Percentiles rank a stretch among this genome's conserved stretches.
Evolutionary conservation across 2,888 invertebrate species (phyloP).

Genomic region (Halictus quadricinctus): DNA sequence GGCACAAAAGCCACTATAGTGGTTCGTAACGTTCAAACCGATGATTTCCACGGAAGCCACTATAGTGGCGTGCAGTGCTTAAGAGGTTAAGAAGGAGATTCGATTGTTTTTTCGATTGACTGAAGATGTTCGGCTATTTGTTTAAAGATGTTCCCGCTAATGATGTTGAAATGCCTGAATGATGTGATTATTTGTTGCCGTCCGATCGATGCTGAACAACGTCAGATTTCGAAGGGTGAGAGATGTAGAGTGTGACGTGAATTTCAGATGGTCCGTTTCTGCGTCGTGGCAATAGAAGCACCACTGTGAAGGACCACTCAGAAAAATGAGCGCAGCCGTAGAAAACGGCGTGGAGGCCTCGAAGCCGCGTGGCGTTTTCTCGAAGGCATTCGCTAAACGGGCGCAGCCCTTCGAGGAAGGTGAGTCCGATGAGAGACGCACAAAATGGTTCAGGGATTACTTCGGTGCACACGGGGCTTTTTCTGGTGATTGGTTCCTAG

Average conservation of each 20-base stretch:
- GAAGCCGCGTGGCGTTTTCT: slow-evolving; percentile 77
- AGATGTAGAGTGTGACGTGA: slow-evolving; percentile 56
- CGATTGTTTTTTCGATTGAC: too few relatives aligned
- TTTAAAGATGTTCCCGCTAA: not conserved
- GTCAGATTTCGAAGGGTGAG: not conserved
- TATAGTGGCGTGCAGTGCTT: too few relatives aligned
- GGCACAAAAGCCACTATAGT: too few relatives aligned
- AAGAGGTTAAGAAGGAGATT: too few relatives aligned
- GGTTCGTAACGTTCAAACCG: too few relatives aligned
- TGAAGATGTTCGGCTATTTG: not conserved
- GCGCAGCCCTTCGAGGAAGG: slow-evolving; percentile 80
- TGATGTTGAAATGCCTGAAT: too few relatives aligned
- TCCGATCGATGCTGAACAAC: not conserved
- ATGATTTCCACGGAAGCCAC: too few relatives aligned
- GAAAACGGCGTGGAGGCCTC: slow-evolving; percentile 76
- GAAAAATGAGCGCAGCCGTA: slow-evolving; percentile 77
- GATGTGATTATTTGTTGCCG: not conserved
- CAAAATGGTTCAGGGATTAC: slow-evolving; percentile 40
- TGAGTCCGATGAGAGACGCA: slow-evolving; percentile 69
- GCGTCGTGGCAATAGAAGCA: slow-evolving; percentile 54
- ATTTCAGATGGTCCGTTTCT: slow-evolving; percentile 70
- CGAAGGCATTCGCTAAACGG: slow-evolving; percentile 79
- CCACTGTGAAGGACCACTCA: slow-evolving; percentile 59
- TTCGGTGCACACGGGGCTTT: slow-evolving; percentile 50
- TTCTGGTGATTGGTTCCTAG: slow-evolving; percentile 58